Evolutionary conservation across 1,140 invertebrate genomes (phyloP).

Genomic region (Zophobas morio): DNA sequence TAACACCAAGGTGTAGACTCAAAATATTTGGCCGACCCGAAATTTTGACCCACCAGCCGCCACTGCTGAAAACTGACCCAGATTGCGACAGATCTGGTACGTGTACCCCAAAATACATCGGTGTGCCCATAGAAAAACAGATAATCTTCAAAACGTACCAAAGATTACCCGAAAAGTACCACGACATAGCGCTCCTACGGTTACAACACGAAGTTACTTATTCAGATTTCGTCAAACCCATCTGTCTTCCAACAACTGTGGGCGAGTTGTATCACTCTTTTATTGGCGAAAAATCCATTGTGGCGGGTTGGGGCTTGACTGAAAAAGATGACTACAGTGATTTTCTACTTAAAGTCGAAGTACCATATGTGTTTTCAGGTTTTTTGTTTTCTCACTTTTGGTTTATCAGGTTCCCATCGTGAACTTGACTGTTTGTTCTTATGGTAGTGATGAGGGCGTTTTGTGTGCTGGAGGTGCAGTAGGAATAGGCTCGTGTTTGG

Average conservation of each 20-base stretch:
- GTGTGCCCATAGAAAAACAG: conserved; percentile 68
- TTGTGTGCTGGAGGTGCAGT: no score
- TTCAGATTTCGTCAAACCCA: conserved; percentile 79
- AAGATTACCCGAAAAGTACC: neutral
- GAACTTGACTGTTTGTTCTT: no score
- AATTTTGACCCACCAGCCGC: no score
- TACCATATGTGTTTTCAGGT: neutral
- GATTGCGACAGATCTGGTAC: conserved; percentile 70
- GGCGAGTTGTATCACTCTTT: neutral
- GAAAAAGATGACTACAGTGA: conserved; percentile 72
- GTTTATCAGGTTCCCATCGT: no score
- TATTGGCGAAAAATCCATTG: conserved; percentile 71
- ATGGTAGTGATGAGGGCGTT: no score
- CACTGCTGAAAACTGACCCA: conserved; percentile 65
- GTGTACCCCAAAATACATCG: conserved; percentile 72
- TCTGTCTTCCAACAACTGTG: conserved; percentile 78
- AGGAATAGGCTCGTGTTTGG: no score
- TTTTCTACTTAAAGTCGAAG: conserved; percentile 72
- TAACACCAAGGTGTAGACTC: no score
- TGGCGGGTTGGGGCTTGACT: conserved; percentile 87
- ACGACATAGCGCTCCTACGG: conserved; percentile 19
- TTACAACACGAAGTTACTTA: conserved; percentile 22
- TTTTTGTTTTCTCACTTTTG: no score
- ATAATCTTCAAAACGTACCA: conserved; percentile 54
- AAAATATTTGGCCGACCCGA: no score